A percentile compares a stretch with the other conserved stretches of the same genome.
Conservation (phyloP, 2,113 vertebrate genomes). For the Gavia stellata region DNA sequence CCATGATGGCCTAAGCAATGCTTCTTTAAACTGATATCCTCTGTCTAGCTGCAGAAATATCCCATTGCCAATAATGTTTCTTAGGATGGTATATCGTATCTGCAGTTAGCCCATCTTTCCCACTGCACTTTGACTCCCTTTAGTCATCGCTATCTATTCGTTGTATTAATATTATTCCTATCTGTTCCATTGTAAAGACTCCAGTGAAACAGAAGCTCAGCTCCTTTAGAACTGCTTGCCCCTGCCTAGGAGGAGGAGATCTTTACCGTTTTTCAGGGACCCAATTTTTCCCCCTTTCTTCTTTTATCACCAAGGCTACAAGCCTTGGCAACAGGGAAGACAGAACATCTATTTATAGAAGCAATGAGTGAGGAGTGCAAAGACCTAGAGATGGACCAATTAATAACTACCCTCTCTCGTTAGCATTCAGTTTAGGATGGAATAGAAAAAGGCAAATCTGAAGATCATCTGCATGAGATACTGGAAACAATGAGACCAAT, state of each 20-base stretch:
- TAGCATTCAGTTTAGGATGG: neutral
- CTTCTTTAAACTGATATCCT: neutral
- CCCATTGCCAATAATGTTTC: neutral
- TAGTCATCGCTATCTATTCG: neutral
- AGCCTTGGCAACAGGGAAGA: slow-evolving; percentile 56
- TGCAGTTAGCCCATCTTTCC: neutral
- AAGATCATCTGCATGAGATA: slow-evolving; percentile 30
- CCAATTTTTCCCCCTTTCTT: neutral
- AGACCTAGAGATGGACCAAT: slow-evolving; percentile 48
- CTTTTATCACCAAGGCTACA: slow-evolving; percentile 62
- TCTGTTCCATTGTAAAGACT: neutral
- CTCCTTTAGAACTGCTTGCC: neutral
- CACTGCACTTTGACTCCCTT: neutral
- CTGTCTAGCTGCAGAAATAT: neutral
- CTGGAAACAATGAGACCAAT: neutral
- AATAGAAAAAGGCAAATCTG: slow-evolving; percentile 24
- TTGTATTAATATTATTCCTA: neutral
- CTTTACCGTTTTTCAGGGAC: neutral
- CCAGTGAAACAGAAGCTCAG: neutral
- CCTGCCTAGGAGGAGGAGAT: neutral
- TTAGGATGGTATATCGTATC: neutral
- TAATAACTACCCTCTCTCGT: slow-evolving; percentile 16
- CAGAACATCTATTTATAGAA: slow-evolving; percentile 57
- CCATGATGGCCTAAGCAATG: neutral
- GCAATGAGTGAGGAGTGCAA: slow-evolving; percentile 1